Conservation (phyloP, 2,113 vertebrate genomes). For the Tragelaphus imberbis region DNA sequence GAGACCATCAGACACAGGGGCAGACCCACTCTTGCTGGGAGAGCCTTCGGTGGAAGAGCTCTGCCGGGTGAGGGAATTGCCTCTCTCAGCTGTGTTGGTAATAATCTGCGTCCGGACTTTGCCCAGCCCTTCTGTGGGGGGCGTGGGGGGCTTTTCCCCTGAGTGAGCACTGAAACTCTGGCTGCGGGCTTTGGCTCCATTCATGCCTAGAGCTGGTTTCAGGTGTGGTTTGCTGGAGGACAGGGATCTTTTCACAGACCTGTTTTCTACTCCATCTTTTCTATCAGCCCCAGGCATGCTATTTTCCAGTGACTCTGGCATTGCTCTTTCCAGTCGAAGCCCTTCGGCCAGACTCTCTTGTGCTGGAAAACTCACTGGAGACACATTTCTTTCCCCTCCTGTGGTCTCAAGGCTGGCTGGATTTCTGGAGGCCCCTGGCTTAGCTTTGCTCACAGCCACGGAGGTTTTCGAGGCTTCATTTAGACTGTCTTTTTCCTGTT, state of each 20-base stretch:
- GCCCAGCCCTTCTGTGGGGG: conserved; percentile 77
- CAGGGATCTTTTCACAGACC: conserved; percentile 84
- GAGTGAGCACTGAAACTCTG: conserved; percentile 91
- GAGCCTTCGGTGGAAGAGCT: conserved; percentile 82
- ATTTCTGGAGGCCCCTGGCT: conserved; percentile 49
- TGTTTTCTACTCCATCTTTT: conserved; percentile 79
- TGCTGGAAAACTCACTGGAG: conserved; percentile 49
- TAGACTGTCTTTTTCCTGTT: conserved; percentile 92
- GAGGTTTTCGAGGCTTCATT: conserved; percentile 87
- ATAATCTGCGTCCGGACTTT: conserved; percentile 93
- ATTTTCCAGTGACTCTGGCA: conserved; percentile 63
- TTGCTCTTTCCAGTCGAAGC: conserved; percentile 58
- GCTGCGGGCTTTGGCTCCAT: conserved; percentile 93
- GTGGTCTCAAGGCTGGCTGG: conserved; percentile 32
- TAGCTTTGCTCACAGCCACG: conserved; percentile 69
- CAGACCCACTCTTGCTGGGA: conserved; percentile 71
- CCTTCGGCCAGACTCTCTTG: conserved; percentile 67
- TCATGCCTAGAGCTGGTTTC: conserved; percentile 94
- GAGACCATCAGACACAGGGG: conserved; percentile 68
- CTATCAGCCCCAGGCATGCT: conserved; percentile 60
- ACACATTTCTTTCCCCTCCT: conserved; percentile 37
- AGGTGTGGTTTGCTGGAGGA: conserved; percentile 88
- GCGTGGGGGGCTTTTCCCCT: conserved; percentile 82
- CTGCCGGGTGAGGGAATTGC: conserved; percentile 88
- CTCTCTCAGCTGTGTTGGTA: conserved; percentile 91